Evolutionary conservation across 2,888 invertebrate species (phyloP).

Genomic region (Pecten maximus): DNA sequence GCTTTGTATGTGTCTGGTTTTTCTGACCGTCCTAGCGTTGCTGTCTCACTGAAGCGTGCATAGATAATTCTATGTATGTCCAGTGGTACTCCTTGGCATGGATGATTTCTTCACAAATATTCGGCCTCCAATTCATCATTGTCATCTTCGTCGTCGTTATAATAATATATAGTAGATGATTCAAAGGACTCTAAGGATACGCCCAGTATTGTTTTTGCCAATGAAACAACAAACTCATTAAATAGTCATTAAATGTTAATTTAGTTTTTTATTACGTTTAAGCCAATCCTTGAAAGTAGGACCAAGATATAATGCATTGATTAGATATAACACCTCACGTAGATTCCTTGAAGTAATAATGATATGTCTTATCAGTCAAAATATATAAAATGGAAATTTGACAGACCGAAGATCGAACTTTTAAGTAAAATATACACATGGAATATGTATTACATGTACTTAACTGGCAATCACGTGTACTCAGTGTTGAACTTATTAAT

Average conservation of each 20-base stretch:
- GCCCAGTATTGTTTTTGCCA: background rate
- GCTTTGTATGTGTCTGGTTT: conserved; percentile 16
- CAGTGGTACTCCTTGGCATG: background rate
- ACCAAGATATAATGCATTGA: too few relatives aligned
- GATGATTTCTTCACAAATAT: background rate
- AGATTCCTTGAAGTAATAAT: too few relatives aligned
- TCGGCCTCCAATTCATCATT: conserved; percentile 1
- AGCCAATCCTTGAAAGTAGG: too few relatives aligned
- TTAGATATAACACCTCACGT: too few relatives aligned
- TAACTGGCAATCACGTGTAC: too few relatives aligned
- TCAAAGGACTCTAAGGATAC: background rate
- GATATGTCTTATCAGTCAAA: too few relatives aligned
- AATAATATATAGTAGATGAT: background rate
- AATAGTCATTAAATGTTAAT: background rate
- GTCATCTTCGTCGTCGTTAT: background rate
- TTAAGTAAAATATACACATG: too few relatives aligned
- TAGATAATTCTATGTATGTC: background rate
- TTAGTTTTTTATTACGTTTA: too few relatives aligned
- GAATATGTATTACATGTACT: too few relatives aligned
- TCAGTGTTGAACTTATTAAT: too few relatives aligned
- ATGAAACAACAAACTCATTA: background rate
- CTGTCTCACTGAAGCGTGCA: background rate
- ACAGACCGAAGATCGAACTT: too few relatives aligned
- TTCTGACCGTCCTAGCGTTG: background rate
- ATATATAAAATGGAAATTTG: too few relatives aligned